Evolutionary conservation across 2,888 invertebrate species (phyloP).

Genomic region (Eumerus sabulonum): DNA sequence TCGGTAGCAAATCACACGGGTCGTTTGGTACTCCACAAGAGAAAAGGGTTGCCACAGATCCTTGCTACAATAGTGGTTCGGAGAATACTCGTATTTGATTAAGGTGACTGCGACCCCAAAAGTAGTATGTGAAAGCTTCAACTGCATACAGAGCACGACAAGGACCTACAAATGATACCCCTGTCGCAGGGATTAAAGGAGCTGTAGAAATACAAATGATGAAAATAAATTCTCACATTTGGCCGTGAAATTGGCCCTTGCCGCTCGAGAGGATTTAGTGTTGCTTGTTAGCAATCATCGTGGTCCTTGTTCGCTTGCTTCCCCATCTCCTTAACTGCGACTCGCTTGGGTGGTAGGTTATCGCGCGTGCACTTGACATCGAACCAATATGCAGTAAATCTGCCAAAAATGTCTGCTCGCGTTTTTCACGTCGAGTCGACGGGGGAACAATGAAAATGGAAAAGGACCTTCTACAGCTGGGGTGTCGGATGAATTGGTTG

Average conservation of each 20-base stretch:
- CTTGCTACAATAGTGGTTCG: neutral
- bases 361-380: slow-evolving; percentile 76
- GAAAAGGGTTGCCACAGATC: slow-evolving; percentile 25
- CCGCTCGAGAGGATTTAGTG: slow-evolving; percentile 14
- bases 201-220: slow-evolving; percentile 73
- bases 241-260: slow-evolving; percentile 50
- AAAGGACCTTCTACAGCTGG: neutral
- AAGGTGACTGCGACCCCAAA: too few relatives aligned
- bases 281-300: slow-evolving; percentile 48
- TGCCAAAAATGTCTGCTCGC: slow-evolving; percentile 71
- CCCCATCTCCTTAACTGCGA: slow-evolving; percentile 1
- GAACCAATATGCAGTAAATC: slow-evolving; percentile 79
- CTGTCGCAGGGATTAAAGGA: too few relatives aligned
- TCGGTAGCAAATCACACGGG: slow-evolving; percentile 47
- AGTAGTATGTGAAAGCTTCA: too few relatives aligned
- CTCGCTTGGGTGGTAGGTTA: slow-evolving; percentile 55
- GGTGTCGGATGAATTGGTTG: neutral
- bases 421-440: neutral
- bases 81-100: slow-evolving; percentile 19
- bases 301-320: slow-evolving; percentile 14
- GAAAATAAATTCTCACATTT: slow-evolving; percentile 75
- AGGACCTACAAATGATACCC: too few relatives aligned
- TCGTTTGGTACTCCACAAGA: slow-evolving; percentile 39
- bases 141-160: too few relatives aligned
- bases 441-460: neutral